phyloP scores from a whole-genome alignment of 2,888 invertebrate genomes.

The Agrochola litura region DNA sequence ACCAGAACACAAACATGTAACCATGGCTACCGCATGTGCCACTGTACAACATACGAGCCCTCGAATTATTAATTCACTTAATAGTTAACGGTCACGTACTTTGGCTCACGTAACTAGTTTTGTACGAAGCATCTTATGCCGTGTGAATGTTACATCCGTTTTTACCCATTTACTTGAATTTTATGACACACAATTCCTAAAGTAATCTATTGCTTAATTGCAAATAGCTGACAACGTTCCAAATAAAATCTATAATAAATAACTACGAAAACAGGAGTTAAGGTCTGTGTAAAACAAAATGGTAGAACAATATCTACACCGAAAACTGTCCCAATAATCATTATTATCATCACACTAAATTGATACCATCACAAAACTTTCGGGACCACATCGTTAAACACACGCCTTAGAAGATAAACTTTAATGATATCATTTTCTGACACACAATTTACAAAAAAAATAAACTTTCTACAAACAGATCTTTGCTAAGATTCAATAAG shows the following conservation, averaged over 20 bases:
- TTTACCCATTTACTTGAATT: conserved; percentile 9
- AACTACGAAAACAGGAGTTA: conserved; percentile 48
- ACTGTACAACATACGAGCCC: not conserved
- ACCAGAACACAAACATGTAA: conserved; percentile 14
- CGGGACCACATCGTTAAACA: conserved; percentile 33
- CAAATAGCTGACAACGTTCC: conserved; percentile 58
- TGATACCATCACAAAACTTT: conserved; percentile 22
- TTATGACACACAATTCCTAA: conserved; percentile 30
- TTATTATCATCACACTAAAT: conserved; percentile 47
- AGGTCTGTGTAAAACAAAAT: conserved; percentile 38
- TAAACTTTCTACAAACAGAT: conserved; percentile 75
- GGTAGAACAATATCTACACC: conserved; percentile 11
- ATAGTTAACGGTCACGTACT: not conserved
- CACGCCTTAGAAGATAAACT: conserved; percentile 43
- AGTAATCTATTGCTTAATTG: conserved; percentile 47
- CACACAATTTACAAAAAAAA: conserved; percentile 66
- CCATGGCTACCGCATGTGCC: not conserved
- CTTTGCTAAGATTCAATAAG: conserved; percentile 79
- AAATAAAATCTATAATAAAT: conserved; percentile 67
- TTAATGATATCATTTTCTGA: conserved; percentile 63
- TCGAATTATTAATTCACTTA: not conserved
- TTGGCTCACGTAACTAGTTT: conserved; percentile 10
- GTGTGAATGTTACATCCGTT: conserved; percentile 37
- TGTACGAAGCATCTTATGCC: conserved; percentile 8
- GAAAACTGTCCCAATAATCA: conserved; percentile 13